Conservation (phyloP, 2,888 invertebrate species). For the Rhimphoctona megacephalus region DNA sequence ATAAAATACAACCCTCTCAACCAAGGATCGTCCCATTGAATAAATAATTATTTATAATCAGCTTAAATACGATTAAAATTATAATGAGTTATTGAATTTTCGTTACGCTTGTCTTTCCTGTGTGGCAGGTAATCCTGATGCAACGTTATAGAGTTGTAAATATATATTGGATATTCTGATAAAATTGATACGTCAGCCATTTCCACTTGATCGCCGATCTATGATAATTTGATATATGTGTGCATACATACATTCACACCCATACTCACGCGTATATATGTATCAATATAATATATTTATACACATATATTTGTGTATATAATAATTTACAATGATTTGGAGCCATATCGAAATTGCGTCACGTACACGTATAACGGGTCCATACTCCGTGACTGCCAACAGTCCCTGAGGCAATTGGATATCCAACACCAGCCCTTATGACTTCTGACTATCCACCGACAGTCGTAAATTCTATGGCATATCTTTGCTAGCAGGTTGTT, state of each 20-base stretch:
- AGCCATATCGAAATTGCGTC: slow-evolving; percentile 51
- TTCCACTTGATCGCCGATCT: slow-evolving; percentile 22
- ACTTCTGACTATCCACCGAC: slow-evolving; percentile 54
- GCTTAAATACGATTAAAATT: not conserved
- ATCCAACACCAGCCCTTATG: slow-evolving; percentile 34
- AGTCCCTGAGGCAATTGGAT: slow-evolving; percentile 32
- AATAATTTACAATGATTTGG: slow-evolving; percentile 53
- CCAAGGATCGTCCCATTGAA: not conserved
- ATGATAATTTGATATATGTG: slow-evolving; percentile 20
- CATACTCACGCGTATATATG: not conserved
- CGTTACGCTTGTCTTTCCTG: not conserved
- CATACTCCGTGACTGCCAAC: slow-evolving; percentile 48
- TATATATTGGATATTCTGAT: slow-evolving; percentile 7
- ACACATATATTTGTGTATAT: slow-evolving; percentile 12
- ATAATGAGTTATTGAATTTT: not conserved
- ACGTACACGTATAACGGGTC: slow-evolving; percentile 38
- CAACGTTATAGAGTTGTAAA: slow-evolving; percentile 1
- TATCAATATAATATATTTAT: not conserved
- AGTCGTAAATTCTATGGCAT: slow-evolving; percentile 66
- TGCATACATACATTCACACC: not conserved
- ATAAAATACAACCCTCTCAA: not conserved
- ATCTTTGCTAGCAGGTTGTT: slow-evolving; percentile 60
- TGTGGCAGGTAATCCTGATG: not conserved
- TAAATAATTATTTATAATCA: slow-evolving; percentile 3
- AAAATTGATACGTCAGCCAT: slow-evolving; percentile 25